Evolutionary conservation across 2,888 invertebrate genomes (phyloP).

Genomic region (Lasioglossum malachurum): DNA sequence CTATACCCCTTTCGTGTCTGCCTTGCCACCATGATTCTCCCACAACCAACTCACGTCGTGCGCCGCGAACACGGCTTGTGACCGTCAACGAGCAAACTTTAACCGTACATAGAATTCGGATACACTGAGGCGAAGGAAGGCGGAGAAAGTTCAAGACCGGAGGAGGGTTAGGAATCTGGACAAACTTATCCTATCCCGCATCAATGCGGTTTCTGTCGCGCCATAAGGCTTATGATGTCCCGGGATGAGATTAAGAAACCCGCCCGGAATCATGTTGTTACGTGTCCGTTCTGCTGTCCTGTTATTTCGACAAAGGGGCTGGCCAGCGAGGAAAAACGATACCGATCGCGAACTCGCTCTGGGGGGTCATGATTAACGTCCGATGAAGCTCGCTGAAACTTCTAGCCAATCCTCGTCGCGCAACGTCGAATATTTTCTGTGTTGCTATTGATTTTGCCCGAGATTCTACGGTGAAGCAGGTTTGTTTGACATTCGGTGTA

Average conservation of each 20-base stretch:
- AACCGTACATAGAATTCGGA: constrained; percentile 66
- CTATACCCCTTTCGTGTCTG: constrained; percentile 10
- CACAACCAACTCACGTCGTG: constrained; percentile 62
- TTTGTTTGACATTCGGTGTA: neutral
- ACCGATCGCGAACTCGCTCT: neutral
- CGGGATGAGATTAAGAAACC: constrained; percentile 42
- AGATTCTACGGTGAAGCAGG: neutral
- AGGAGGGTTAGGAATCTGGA: constrained; percentile 27
- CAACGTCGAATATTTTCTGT: neutral
- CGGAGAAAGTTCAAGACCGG: constrained; percentile 41
- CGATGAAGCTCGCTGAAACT: neutral
- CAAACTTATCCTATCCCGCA: constrained; percentile 55
- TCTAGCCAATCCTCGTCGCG: neutral
- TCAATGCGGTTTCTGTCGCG: constrained; percentile 41
- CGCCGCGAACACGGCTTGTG: constrained; percentile 63
- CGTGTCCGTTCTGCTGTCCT: neutral
- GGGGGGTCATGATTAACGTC: constrained; percentile 32
- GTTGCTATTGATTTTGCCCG: neutral
- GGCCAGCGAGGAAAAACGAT: neutral
- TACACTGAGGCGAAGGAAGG: constrained; percentile 44
- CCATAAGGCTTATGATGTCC: constrained; percentile 44
- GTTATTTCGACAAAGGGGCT: neutral
- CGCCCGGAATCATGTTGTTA: neutral
- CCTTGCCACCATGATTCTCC: constrained; percentile 62
- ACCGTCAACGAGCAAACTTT: constrained; percentile 76